phyloP scores from a whole-genome alignment of 2,113 vertebrate genomes.

The Delphinapterus leucas region DNA sequence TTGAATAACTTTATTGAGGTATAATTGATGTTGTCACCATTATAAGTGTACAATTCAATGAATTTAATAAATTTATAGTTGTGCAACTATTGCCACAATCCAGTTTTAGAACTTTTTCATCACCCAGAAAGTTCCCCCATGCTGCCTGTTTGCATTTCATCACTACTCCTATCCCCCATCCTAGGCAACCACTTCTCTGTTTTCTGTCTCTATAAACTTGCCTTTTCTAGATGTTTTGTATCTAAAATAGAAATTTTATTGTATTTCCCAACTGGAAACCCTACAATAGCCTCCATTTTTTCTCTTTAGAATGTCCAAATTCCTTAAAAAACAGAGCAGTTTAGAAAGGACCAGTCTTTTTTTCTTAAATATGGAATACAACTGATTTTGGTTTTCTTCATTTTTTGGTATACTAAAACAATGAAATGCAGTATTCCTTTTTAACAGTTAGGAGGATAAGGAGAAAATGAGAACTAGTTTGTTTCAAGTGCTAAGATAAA shows the following conservation, averaged over 20 bases:
- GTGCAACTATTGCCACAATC: background rate
- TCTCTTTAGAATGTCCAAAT: background rate
- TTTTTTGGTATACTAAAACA: background rate
- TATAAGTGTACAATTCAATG: background rate
- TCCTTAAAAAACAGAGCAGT: background rate
- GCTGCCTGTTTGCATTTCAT: background rate
- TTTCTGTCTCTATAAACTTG: background rate
- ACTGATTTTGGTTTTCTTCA: background rate
- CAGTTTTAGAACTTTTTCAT: background rate
- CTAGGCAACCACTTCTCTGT: background rate
- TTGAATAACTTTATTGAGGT: background rate
- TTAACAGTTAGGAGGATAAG: background rate
- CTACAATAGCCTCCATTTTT: background rate
- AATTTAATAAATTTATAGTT: background rate
- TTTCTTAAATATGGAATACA: background rate
- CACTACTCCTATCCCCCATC: background rate
- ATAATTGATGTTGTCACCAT: background rate
- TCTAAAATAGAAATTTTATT: constrained; percentile 16
- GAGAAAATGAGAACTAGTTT: background rate
- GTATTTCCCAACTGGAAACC: background rate
- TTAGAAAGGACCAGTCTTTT: background rate
- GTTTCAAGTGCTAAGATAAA: background rate
- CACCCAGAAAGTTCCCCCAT: background rate
- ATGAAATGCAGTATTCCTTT: background rate
- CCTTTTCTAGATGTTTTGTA: background rate